Evolutionary conservation across 1,140 invertebrate species (phyloP), one percentile per base, ranked within the genome.

Genomic region (Meloidogyne hapla): DNA sequence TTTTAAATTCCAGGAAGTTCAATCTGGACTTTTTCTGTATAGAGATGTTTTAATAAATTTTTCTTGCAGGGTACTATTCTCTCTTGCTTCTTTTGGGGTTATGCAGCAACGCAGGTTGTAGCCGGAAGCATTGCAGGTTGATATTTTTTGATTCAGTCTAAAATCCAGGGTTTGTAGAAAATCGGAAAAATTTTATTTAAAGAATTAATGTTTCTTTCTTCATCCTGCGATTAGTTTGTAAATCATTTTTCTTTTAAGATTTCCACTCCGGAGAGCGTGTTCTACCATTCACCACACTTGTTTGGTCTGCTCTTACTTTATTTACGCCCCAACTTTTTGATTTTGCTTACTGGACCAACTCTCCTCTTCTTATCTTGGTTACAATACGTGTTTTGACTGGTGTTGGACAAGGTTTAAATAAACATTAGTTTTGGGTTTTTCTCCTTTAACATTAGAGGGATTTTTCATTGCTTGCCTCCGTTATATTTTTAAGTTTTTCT

Each of bases 41-140:
- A n/a, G n/a, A n/a, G n/a, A n/a, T n/a, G n/a, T n/a, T n/a, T n/a
- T n/a, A n/a, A n/a, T n/a, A n/a, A n/a, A n/a, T n/a, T 62, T 63
- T 38, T 26, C 56, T 38, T 25, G 21, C 79, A 90, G 89, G 90
- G 92, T 3, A 91, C 91, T 2, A 91, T 92, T 64, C 83, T 93
- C 12, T 92, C 92, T 6, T 91, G 91, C 38, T 93, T 93, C 83
- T 93, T 93, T 83, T 93, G 92, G 91, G 92, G 92, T 68, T 93
- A 93, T 79, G 91, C 91, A 0, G 83, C 92, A 65, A 92, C 92
- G 0, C 92, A 92, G 87, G 90, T 90, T 42, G 81, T 91, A 66
- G 91, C 91, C 65, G 28, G 70, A 56, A 62, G 56, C 13, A 38
- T 64, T 15, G 70, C 70, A 23, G 70, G 70, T 73, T n/a, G 6